Evolutionary conservation across 2,888 invertebrate species (phyloP), one percentile per base, ranked within the genome.

Genomic region (Flexamia atlantica): DNA sequence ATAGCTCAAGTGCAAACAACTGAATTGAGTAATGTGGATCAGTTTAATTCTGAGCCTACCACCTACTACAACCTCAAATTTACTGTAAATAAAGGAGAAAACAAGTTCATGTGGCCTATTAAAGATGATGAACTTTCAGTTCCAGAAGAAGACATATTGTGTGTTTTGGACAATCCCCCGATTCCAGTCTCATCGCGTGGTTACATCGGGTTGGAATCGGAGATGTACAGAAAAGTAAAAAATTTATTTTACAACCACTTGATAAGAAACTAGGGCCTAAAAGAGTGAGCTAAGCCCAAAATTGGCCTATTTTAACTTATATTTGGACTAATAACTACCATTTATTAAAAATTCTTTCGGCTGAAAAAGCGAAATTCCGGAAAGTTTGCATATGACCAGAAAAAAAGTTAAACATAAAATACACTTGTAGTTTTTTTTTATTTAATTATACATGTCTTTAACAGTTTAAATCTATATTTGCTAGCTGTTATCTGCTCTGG

Each of bases 51-150:
- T 17, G 32, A 14, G 3, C 2, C 2, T 40, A 17, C 23, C 7
- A 30, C 20, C 3, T 72, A 72, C 17, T 72, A 72, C 23, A 32
- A 72, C 28, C 72, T 72, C 17, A 28, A 30, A 2, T 72, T 72
- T 14, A 20, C 36, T 7, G n/a, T 5, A 2, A 72, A 9, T 9
- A 72, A 72, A 72, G 72, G 72, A 2, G 10, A 72, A 30, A 72
- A 72, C 32, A 72, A 72, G 28, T 72, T 72, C 17, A 72, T 72
- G 20, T 72, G 72, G 30, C 72, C 72, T 9, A 5, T 32, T 5
- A 72, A 72, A 32, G 17, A 20, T 72, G 72, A 72, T 32, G 72
- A 30, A 2, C 30, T n/a, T 28, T 36, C 5, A 25, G 40, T 20
- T 12, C 20, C 28, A 28, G 36, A 30, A 72, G 72, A 72, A 32